phyloP scores from a whole-genome alignment of 2,113 vertebrate species.

The Varanus komodoensis region DNA sequence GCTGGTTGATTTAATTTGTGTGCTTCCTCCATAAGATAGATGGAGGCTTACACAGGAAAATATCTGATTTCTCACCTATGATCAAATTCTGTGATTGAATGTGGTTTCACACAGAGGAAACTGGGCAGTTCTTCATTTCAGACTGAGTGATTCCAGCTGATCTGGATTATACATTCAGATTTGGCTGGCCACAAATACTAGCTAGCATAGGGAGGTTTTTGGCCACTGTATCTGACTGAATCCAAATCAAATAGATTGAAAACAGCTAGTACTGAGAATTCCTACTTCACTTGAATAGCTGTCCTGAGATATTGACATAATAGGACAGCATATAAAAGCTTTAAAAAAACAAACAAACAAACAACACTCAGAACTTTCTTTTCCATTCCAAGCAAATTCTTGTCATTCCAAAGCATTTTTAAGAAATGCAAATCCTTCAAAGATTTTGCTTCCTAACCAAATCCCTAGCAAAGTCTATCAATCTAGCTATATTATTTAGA shows the following conservation, averaged over 20 bases:
- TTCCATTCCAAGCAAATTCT: not conserved
- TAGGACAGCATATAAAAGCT: too few relatives aligned
- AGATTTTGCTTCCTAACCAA: not conserved
- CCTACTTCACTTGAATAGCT: too few relatives aligned
- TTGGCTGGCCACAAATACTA: not conserved
- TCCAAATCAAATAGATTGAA: not conserved
- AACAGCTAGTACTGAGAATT: not conserved
- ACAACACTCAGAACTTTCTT: not conserved
- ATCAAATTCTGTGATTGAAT: not conserved
- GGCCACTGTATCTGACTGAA: not conserved
- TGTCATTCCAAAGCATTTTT: not conserved
- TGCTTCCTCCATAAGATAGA: not conserved
- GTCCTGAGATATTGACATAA: too few relatives aligned
- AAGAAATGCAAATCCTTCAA: not conserved
- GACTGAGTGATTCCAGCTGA: not conserved
- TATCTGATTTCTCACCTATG: not conserved
- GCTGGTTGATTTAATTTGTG: not conserved
- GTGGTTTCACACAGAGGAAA: not conserved
- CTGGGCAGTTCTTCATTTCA: slow-evolving; percentile 1
- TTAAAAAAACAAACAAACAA: too few relatives aligned
- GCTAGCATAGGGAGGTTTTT: not conserved
- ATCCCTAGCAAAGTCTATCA: not conserved
- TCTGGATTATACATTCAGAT: not conserved
- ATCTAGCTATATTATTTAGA: not conserved
- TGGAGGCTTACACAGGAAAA: not conserved